phyloP scores from a whole-genome alignment of 2,797 vertebrate genomes.

The Molossus alvarezi region DNA sequence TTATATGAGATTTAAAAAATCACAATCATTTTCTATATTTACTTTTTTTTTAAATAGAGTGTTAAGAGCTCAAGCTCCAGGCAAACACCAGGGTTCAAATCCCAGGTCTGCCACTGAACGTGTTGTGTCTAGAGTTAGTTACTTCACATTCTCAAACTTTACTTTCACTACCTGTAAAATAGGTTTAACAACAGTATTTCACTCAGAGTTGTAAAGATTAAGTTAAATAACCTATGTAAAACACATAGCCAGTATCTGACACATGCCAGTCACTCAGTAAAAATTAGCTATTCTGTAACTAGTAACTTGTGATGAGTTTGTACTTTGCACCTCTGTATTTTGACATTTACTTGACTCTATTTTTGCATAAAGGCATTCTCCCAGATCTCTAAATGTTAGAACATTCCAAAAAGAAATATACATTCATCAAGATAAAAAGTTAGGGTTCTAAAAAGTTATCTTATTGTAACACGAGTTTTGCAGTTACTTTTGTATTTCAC shows the following conservation, averaged over 20 bases:
- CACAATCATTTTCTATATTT: neutral
- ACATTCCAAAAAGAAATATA: conserved; percentile 59
- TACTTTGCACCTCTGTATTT: conserved; percentile 62
- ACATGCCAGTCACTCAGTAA: neutral
- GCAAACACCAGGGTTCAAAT: conserved; percentile 18
- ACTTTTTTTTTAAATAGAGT: neutral
- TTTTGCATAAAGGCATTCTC: conserved; percentile 71
- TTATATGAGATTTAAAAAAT: conserved; percentile 13
- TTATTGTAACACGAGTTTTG: neutral
- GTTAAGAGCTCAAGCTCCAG: neutral
- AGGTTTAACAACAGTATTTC: neutral
- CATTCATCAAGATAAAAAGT: conserved; percentile 64
- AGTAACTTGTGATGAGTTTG: conserved; percentile 55
- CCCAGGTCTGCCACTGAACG: neutral
- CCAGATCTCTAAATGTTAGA: conserved; percentile 73
- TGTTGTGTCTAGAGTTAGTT: neutral
- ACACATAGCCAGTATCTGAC: neutral
- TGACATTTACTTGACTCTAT: conserved; percentile 73
- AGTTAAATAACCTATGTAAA: neutral
- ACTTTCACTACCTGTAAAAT: neutral
- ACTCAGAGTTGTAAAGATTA: neutral
- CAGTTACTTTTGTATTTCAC: conserved; percentile 41
- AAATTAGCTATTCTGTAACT: conserved; percentile 53
- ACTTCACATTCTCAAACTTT: neutral
- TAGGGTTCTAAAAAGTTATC: conserved; percentile 29